Evolutionary conservation across 2,888 invertebrate species (phyloP), one percentile per base, ranked within the genome.

Genomic region (Pediacus dermestoides): DNA sequence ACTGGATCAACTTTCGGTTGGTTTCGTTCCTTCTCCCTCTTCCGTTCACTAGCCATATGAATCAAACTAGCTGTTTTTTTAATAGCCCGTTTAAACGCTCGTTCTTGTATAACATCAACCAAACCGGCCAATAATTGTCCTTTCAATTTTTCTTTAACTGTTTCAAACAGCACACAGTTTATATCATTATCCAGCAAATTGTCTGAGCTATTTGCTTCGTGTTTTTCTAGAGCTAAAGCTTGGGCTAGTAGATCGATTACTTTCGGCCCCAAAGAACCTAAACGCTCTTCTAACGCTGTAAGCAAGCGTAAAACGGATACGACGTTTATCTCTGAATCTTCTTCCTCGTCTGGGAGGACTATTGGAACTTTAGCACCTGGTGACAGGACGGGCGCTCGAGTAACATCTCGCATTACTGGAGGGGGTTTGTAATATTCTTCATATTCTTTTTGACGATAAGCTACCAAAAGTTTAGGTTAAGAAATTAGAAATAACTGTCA

Each of bases 221-320:
- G 57, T 26, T 88, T 88, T 58, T 89, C 88, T 69, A 88, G 77
- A 22, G 81, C 83, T 28, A 89, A 65, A 0, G 88, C 88, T 42
- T 82, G 81, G 0, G 82, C 81, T n/a, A 90, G 69, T 46, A 90
- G 64, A 42, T 84, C 82, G 0, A 88, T 80, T 8, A 88, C 74
- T 66, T 82, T 85, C 0, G 88, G 88, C 0, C 88, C 89, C 3
- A 90, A 70, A 21, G 88, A 87, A n/a, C 90, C 90, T 31, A 91
- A 70, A 58, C 86, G 84, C 51, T 83, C 84, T 63, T 91, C 90
- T 3, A 91, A 70, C 1, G 89, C 89, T 1, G 88, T 86, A 0
- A 91, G 72, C 46, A 86, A 71, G 21, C 89, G 74, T 39, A 90
- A 66, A 31, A 87, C 82, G 13, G 76, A 77, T 2, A 85, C 80